A percentile compares a stretch with the other conserved stretches of the same genome.
Conservation (phyloP, 35 echinoderm and acorn worm species). For the Lytechinus variegatus region DNA sequence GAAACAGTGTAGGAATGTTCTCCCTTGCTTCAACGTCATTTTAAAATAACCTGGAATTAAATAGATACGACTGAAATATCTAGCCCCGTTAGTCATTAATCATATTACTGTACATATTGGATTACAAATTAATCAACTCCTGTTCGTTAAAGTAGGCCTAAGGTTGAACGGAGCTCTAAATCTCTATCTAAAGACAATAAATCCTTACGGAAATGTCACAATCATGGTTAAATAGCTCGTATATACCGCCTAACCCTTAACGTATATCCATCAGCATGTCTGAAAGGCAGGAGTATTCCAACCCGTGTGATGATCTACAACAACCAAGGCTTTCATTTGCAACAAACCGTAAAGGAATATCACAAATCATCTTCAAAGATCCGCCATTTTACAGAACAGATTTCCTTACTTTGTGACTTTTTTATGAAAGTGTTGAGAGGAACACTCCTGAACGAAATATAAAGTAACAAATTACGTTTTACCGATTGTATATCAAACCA, state of each 20-base stretch:
- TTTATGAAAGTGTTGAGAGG: not conserved
- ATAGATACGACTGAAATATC: not conserved
- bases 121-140: conserved; percentile 1
- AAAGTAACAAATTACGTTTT: not conserved
- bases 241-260: not conserved
- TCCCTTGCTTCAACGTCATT: no score
- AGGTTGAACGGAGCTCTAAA: not conserved
- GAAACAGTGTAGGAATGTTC: no score
- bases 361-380: not conserved
- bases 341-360: not conserved
- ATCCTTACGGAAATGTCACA: not conserved
- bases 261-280: not conserved
- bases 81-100: not conserved
- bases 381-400: not conserved
- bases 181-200: not conserved
- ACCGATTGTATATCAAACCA: not conserved
- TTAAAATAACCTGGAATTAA: no score
- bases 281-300: not conserved
- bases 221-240: not conserved
- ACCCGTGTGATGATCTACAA: not conserved
- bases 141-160: not conserved
- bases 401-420: not conserved
- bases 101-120: not conserved
- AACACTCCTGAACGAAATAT: not conserved
- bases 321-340: not conserved